Base-by-base conservation (phyloP, 2,888 invertebrate species). In the Heteromyza rotundicornis region DNA sequence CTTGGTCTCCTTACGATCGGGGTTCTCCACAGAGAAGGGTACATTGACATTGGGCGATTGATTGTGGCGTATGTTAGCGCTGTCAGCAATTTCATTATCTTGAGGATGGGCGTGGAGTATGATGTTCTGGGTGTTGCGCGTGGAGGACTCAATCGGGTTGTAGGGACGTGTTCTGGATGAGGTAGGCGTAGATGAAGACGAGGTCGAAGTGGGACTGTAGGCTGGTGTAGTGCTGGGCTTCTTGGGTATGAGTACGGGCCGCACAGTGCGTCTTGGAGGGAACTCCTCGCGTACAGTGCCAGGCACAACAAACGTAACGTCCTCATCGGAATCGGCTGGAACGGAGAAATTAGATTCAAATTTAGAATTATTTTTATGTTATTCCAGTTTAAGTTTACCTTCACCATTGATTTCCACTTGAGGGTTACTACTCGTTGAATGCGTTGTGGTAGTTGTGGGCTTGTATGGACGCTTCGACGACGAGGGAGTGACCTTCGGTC, bases 51-150 rank as follows among this genome's bases (percentile, higher is more conserved):
- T 87, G 0, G 89, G 89, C 0, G 86, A 86, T 73, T 89, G 88
- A 64, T 89, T 89, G 8, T 88, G 87, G 51, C 88, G 85, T 22
- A 82, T 82, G 63, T 83, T 83, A 56, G 82, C 82, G 60, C 80
- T 83, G 36, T 86, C 83, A 66, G 87, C 82, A 58, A 90, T 88
- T 78, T 94, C 93, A 76, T 94, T 94, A 73, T 94, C 93, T 80
- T 91, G 90, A 2, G 92, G 92, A 85, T 92, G 92, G 57, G 85
- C 87, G 62, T 87, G 87, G 27, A 87, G 86, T 22, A 88, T 88
- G 47, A 87, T 79, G 66, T 80, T 82, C 60, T 87, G 87, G 0
- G 80, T 79, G 16, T 78, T 81, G 16, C 76, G 68, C 0, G 79
- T 79, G 23, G 80, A 78, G 8, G 79, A 76, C 65, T 79, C 78